Conservation (phyloP, 64 coral and sea anemone species). For the Actinia tenebrosa region DNA sequence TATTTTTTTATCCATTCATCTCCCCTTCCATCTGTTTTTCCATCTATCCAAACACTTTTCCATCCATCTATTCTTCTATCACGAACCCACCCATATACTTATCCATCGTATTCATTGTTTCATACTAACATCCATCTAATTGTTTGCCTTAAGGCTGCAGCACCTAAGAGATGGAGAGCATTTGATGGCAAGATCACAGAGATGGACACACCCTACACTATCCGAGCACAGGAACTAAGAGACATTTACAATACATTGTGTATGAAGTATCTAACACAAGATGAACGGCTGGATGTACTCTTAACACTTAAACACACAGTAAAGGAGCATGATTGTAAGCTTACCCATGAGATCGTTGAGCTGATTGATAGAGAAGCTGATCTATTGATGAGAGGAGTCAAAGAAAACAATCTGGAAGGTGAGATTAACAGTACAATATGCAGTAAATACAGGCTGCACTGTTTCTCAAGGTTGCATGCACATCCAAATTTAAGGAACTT, state of each 20-base stretch:
- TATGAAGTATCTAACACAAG: slow-evolving; percentile 97
- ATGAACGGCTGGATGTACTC: slow-evolving; percentile 88
- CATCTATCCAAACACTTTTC: too few species aligned
- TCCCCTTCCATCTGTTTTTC: too few species aligned
- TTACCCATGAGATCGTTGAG: slow-evolving; percentile 97
- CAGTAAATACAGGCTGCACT: too few species aligned
- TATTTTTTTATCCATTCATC: too few species aligned
- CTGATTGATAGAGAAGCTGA: slow-evolving; percentile 97
- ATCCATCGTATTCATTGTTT: background rate
- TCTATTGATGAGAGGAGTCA: slow-evolving; percentile 94
- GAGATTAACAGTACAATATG: background rate
- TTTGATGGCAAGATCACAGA: slow-evolving; percentile 96
- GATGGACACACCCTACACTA: slow-evolving; percentile 96
- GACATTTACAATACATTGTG: slow-evolving; percentile 93
- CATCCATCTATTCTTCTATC: too few species aligned
- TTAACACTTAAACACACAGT: slow-evolving; percentile 92
- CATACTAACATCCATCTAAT: background rate
- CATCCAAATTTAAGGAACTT: too few species aligned
- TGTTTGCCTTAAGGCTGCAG: slow-evolving; percentile 64
- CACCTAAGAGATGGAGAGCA: slow-evolving; percentile 92
- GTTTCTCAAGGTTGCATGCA: too few species aligned
- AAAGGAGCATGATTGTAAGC: slow-evolving; percentile 98
- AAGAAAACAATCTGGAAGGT: slow-evolving; percentile 98
- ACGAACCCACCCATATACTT: too few species aligned
- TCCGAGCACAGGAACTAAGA: slow-evolving; percentile 90